A percentile compares a stretch with the other conserved stretches of the same genome.
These are phyloP conservation scores for Mythimna pallens DNA, from an alignment of 2,888 invertebrate species.

Conservation along the genomic window DNA sequence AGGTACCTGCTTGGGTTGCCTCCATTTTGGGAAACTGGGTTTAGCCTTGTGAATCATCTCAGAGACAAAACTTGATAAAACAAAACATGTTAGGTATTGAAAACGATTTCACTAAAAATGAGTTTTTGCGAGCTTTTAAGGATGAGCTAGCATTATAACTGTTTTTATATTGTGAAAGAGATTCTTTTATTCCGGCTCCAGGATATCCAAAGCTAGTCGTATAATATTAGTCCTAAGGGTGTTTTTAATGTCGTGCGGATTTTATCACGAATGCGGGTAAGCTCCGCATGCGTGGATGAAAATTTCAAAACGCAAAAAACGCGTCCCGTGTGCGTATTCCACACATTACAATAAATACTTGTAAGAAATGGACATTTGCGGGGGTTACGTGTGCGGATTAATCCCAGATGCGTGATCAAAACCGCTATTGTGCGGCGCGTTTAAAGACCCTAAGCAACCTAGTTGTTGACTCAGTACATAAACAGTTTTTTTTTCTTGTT, in stretches of 20 bases:
- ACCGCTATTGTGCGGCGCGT: too few relatives aligned
- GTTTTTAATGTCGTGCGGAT: too few relatives aligned
- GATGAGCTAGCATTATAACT: neutral
- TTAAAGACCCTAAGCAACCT: too few relatives aligned
- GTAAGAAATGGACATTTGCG: too few relatives aligned
- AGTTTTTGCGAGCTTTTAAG: neutral
- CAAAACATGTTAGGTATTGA: constrained; percentile 42
- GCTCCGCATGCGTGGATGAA: too few relatives aligned
- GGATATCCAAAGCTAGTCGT: neutral
- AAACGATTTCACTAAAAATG: constrained; percentile 38
- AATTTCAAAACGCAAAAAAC: too few relatives aligned
- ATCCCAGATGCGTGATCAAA: too few relatives aligned
- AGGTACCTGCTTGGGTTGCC: constrained; percentile 26
- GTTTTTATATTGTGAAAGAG: constrained; percentile 1
- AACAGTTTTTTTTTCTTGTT: constrained; percentile 74
- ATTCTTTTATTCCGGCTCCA: neutral
- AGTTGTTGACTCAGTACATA: neutral
- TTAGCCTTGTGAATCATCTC: constrained; percentile 52
- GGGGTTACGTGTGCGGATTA: too few relatives aligned
- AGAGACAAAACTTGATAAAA: constrained; percentile 38
- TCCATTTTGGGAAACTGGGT: constrained; percentile 51
- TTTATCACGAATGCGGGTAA: too few relatives aligned
- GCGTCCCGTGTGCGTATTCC: too few relatives aligned
- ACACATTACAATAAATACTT: too few relatives aligned
- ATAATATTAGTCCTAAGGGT: too few relatives aligned